A percentile compares a stretch with the other conserved stretches of the same genome.
Conservation (phyloP, 2,888 invertebrate species). For the Drosophila infuscata region DNA sequence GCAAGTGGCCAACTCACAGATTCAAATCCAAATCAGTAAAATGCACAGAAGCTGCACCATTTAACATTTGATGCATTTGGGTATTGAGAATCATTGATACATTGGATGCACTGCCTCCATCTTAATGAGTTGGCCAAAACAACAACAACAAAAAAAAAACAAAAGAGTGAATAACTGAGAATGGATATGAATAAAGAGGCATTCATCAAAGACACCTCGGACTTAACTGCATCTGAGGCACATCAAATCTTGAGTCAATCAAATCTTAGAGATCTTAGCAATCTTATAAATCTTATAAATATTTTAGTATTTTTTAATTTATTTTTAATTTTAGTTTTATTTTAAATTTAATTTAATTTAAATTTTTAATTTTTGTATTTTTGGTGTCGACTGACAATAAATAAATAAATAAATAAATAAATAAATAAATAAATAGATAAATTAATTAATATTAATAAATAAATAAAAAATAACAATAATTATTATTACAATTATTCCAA, state of each 20-base stretch:
- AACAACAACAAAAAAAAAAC: neutral
- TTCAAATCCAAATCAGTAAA: slow-evolving; percentile 10
- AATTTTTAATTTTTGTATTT: too few relatives aligned
- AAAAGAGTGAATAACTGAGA: neutral
- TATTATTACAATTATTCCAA: neutral
- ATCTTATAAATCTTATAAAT: too few relatives aligned
- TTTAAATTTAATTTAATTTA: too few relatives aligned
- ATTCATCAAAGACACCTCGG: neutral
- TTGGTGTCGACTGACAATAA: too few relatives aligned
- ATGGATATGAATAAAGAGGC: neutral
- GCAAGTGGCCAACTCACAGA: neutral
- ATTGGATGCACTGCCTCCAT: neutral
- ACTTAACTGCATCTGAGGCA: too few relatives aligned
- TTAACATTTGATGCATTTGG: neutral
- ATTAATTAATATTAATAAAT: too few relatives aligned
- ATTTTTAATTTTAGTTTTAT: too few relatives aligned
- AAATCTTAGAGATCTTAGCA: too few relatives aligned
- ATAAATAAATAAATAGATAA: too few relatives aligned
- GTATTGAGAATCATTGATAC: neutral
- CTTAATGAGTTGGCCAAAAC: neutral
- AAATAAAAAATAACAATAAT: neutral
- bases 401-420: too few relatives aligned
- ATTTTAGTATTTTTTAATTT: too few relatives aligned
- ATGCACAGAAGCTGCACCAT: neutral
- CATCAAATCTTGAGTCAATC: too few relatives aligned